Evolutionary conservation across 2,888 invertebrate genomes (phyloP), one percentile per base, ranked within the genome.

Genomic region (Podabrus alpinus): DNA sequence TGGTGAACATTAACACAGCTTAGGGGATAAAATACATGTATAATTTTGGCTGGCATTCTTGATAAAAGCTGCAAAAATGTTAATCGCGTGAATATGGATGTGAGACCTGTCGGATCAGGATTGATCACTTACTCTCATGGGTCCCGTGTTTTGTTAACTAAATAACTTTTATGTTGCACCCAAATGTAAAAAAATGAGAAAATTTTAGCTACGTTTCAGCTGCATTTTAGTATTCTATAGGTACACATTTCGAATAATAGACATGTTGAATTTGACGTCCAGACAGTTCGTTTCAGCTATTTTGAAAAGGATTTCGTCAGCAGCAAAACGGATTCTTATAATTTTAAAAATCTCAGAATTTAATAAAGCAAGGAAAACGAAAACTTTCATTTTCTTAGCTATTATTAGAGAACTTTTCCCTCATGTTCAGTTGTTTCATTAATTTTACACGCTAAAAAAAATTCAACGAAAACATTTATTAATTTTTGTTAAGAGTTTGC

Each of bases 1-100:
- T 16, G 21, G 62, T 62, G 74, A 76, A 76, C 74, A 74, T 76
- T 74, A 73, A 76, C 74, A 76, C 73, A 76, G 71, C 66, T 73
- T 73, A 72, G 73, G 77, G 77, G 74, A 69, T 19, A 16, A 77
- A 74, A 71, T 73, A 74, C 66, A 72, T 59, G 72, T 66, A 74
- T 74, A 72, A 75, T 78, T 77, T 75, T 68, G 72, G 75, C 74
- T 74, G 77, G 70, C 70, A 74, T 77, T 69, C 72, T 69, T 73
- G 78, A 79, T 78, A 79, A 80, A 79, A 79, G 78, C 75, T 76
- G 78, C 74, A 74, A 77, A 79, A 79, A 78, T 80, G 78, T 80
- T 79, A 78, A 79, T 79, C 77, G 80, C 78, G 77, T 78, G 80
- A 79, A 80, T 79, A 79, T 79, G 78, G 79, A 80, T 80, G 80